phyloP scores from a whole-genome alignment of 2,797 vertebrate species.

The Discoglossus pictus region DNA sequence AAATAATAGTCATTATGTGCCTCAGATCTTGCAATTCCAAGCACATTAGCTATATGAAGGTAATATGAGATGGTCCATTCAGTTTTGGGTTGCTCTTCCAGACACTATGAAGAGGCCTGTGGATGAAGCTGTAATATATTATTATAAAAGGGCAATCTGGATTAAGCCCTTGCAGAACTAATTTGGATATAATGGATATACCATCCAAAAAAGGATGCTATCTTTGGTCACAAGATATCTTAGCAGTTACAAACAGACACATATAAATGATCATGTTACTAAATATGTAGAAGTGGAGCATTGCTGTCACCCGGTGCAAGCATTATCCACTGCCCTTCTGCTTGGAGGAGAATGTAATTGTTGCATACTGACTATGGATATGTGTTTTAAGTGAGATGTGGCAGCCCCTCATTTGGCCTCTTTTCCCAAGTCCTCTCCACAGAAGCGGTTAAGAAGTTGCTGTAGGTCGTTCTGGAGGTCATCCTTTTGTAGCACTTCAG shows the following conservation, averaged over 20 bases:
- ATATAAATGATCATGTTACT: conserved; percentile 54
- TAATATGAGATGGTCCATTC: conserved; percentile 60
- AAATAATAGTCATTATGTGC: conserved; percentile 65
- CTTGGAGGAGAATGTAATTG: conserved; percentile 57
- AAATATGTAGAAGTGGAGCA: conserved; percentile 57
- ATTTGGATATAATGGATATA: conserved; percentile 60
- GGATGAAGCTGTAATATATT: conserved; percentile 65
- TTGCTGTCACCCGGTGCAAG: conserved; percentile 57
- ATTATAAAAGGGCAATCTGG: conserved; percentile 58
- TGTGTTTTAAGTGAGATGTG: conserved; percentile 50
- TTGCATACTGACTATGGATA: conserved; percentile 53
- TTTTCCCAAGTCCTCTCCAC: conserved; percentile 67
- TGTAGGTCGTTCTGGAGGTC: conserved; percentile 88
- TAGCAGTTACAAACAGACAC: conserved; percentile 64
- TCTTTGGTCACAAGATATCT: conserved; percentile 95
- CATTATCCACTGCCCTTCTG: conserved; percentile 41
- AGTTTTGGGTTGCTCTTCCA: conserved; percentile 39
- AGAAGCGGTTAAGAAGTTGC: conserved; percentile 85
- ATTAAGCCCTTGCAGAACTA: conserved; percentile 62
- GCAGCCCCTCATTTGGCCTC: conserved; percentile 70
- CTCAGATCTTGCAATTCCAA: conserved; percentile 65
- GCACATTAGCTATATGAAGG: conserved; percentile 74
- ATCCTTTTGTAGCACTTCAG: conserved; percentile 78
- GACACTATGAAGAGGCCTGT: conserved; percentile 77
- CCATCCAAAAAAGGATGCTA: conserved; percentile 69